Evolutionary conservation across 2,888 invertebrate genomes (phyloP), one percentile per base, ranked within the genome.

Genomic region (Mantis religiosa): DNA sequence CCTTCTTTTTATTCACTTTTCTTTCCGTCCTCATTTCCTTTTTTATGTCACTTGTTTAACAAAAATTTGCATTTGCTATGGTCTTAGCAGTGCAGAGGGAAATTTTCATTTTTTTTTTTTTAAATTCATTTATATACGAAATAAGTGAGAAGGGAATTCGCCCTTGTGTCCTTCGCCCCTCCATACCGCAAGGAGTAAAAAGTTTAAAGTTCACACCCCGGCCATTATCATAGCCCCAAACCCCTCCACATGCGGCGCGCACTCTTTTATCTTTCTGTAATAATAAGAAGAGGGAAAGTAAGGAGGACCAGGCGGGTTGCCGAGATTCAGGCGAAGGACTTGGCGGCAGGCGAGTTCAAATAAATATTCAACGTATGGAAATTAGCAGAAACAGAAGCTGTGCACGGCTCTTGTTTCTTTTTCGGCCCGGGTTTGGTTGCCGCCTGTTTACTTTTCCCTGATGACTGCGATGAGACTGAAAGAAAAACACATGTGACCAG

Each of bases 291-390:
- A 27, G 28, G 41, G 14, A 25, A 47, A 47, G 25, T 34, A n/a
- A 15, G 12, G 84, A 84, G 34, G n/a, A n/a, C n/a, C n/a, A 84
- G 27, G 84, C 34, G 27, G 84, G 41, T 34, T 84, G 25, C 54
- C 54, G 54, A 71, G 54, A 71, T 71, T 71, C 54, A 71, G 54
- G 54, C 54, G 54, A 71, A 71, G 54, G 25, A 71, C 20, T 71
- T 3, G 20, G 54, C 54, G 54, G 54, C 83, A 83, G 25, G 85
- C 41, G 82, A 34, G 82, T 34, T n/a, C 41, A 87, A 84, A 89
- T 89, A 89, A 89, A 89, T 89, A 89, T 89, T 89, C 89, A 89
- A 87, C 84, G 88, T 89, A 89, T 89, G 89, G 89, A 89, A 89
- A 89, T 89, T 41, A 87, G 87, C 82, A 30, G 28, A 28, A 86